These are phyloP conservation scores for Silurus glanis DNA, from an alignment of 2,113 vertebrate species.

Conservation along the genomic window DNA sequence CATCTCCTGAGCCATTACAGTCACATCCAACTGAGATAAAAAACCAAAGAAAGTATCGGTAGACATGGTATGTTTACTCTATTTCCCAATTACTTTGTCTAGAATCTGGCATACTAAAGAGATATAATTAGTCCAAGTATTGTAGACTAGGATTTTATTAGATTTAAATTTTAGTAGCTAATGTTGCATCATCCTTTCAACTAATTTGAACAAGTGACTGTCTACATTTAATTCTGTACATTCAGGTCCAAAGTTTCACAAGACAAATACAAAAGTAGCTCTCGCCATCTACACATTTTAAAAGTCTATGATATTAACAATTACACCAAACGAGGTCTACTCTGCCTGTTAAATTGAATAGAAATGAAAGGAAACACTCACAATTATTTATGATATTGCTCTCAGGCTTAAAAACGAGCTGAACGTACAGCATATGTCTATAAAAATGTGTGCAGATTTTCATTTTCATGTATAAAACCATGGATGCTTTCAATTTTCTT, in stretches of 20 bases:
- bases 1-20: conserved; percentile 23
- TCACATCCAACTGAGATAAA: conserved; percentile 53
- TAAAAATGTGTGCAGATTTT: not conserved
- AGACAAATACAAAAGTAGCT: not conserved
- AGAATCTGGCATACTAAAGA: not conserved
- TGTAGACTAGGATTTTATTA: not conserved
- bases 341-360: not conserved
- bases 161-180: not conserved
- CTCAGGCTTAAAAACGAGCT: not conserved
- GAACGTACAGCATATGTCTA: not conserved
- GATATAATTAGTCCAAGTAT: not conserved
- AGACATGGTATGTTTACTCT: not conserved
- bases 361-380: not conserved
- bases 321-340: no score
- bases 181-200: not conserved
- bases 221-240: not conserved
- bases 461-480: not conserved
- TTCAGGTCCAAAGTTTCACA: not conserved
- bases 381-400: not conserved
- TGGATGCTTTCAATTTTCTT: not conserved
- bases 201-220: not conserved
- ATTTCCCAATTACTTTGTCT: not conserved
- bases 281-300: not conserved
- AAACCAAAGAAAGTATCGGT: conserved; percentile 52
- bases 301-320: not conserved